Conservation (phyloP, 2,797 vertebrate genomes). For the Podargus strigoides region DNA sequence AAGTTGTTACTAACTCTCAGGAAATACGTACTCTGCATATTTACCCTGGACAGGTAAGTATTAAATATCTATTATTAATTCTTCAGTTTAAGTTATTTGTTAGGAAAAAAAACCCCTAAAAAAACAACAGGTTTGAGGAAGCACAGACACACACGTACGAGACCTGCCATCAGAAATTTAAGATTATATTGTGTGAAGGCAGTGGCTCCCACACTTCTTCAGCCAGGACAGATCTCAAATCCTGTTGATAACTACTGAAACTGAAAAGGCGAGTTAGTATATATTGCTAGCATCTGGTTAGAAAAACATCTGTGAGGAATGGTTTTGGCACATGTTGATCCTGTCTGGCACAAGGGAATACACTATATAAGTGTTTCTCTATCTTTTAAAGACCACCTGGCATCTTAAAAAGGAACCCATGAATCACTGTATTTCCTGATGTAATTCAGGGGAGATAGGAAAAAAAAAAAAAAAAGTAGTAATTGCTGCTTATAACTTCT, state of each 20-base stretch:
- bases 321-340: background rate
- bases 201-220: background rate
- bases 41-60: background rate
- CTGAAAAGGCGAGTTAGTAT: background rate
- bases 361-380: background rate
- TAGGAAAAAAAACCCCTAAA: background rate
- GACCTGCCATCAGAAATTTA: background rate
- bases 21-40: background rate
- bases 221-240: background rate
- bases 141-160: background rate
- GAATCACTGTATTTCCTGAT: background rate
- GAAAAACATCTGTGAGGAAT: background rate
- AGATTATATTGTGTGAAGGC: background rate
- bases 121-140: background rate
- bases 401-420: background rate
- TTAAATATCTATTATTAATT: too few relatives aligned
- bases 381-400: background rate
- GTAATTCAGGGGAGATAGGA: background rate
- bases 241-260: background rate
- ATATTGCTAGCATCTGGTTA: background rate
- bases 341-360: background rate
- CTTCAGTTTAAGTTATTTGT: background rate
- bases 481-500: background rate
- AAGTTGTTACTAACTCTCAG: background rate
- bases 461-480: background rate